Conservation (phyloP, 1,140 invertebrate genomes). For the Drosophila paulistorum region DNA sequence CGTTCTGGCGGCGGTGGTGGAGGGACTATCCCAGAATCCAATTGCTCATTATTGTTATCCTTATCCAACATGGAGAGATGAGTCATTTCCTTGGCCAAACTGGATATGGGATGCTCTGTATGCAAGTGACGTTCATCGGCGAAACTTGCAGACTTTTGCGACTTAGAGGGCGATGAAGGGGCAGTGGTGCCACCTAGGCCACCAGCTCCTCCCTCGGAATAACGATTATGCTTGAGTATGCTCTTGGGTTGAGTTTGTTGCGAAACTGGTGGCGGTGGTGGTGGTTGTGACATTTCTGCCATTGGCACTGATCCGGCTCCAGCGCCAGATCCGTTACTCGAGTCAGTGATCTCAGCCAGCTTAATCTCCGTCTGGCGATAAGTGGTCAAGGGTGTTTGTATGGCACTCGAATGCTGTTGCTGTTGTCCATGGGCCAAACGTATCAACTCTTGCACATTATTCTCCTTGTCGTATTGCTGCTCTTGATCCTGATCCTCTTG, state of each 20-base stretch:
- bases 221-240: slow-evolving; percentile 81
- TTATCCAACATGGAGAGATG: slow-evolving; percentile 65
- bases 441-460: slow-evolving; percentile 73
- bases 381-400: slow-evolving; percentile 75
- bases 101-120: slow-evolving; percentile 78
- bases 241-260: slow-evolving; percentile 75
- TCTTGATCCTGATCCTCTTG: slow-evolving; percentile 91
- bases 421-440: slow-evolving; percentile 45
- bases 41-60: slow-evolving; percentile 61
- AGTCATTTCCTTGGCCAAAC: slow-evolving; percentile 68
- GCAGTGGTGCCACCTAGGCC: slow-evolving; percentile 30
- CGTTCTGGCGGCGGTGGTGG: slow-evolving; percentile 90
- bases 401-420: slow-evolving; percentile 58
- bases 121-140: slow-evolving; percentile 79
- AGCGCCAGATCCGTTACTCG: slow-evolving; percentile 34
- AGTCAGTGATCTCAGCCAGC: slow-evolving; percentile 65
- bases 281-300: slow-evolving; percentile 13
- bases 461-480: slow-evolving; percentile 83
- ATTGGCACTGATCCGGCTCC: slow-evolving; percentile 17
- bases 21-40: slow-evolving; percentile 60
- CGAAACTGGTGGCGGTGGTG: slow-evolving; percentile 26
- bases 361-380: slow-evolving; percentile 81
- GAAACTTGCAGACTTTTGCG: slow-evolving; percentile 81
- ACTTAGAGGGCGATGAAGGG: slow-evolving; percentile 81
- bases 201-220: slow-evolving; percentile 62